Conservation (phyloP, 2,888 invertebrate genomes). For the Junonia oenone region DNA sequence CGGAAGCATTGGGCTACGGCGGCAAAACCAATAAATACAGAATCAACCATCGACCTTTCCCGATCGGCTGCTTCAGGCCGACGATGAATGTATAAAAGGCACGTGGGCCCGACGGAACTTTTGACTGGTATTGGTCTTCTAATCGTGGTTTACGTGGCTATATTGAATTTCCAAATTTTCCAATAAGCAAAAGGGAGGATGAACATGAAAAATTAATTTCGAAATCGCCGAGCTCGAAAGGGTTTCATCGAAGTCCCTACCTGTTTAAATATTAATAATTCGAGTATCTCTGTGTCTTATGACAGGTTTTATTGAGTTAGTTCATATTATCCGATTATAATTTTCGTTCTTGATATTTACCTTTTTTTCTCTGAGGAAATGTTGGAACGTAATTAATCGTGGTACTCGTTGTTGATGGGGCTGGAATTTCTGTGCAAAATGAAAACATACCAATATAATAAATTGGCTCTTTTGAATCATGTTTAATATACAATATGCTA, state of each 20-base stretch:
- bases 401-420: conserved; percentile 86
- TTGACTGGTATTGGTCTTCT: conserved; percentile 50
- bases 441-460: conserved; percentile 23
- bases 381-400: conserved; percentile 78
- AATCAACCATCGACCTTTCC: conserved; percentile 64
- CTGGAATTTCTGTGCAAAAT: conserved; percentile 86
- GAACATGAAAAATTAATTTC: conserved; percentile 54
- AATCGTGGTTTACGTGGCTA: conserved; percentile 52
- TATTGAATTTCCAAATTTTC: conserved; percentile 48
- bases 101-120: conserved; percentile 51
- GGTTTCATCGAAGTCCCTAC: conserved; percentile 41
- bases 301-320: conserved; percentile 14
- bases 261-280: conserved; percentile 23
- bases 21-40: conserved; percentile 75
- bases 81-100: conserved; percentile 61
- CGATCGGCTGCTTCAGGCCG: conserved; percentile 44
- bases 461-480: not conserved
- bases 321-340: conserved; percentile 15
- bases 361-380: conserved; percentile 82
- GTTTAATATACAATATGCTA: not conserved
- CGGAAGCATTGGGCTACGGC: conserved; percentile 66
- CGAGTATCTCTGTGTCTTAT: conserved; percentile 13
- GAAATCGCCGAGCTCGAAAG: conserved; percentile 41
- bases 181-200: conserved; percentile 40
- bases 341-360: conserved; percentile 50